Percentiles rank a stretch among this genome's conserved stretches.
phyloP scores from a whole-genome alignment of 1,140 invertebrate species.

The Lasioglossum baleicum region DNA sequence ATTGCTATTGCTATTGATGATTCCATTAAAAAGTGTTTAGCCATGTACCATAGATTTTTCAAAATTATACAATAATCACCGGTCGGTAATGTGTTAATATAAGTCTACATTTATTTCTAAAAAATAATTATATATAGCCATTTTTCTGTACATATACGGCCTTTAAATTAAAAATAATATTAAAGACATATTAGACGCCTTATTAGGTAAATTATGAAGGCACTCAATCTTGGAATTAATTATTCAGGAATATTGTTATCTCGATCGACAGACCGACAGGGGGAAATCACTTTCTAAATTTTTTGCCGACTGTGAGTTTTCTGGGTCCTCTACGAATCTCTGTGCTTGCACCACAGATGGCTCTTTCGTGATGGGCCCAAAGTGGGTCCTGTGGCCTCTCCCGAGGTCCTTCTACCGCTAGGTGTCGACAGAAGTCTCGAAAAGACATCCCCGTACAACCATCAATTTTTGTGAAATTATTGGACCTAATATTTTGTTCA shows the following conservation, averaged over 20 bases:
- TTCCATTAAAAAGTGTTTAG: too few relatives aligned
- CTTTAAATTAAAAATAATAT: too few relatives aligned
- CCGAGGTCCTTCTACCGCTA: conserved; percentile 2
- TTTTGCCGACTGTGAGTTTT: conserved; percentile 37
- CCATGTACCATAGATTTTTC: too few relatives aligned
- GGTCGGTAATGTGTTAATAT: too few relatives aligned
- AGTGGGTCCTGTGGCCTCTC: background rate
- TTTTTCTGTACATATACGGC: too few relatives aligned
- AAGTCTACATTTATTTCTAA: too few relatives aligned
- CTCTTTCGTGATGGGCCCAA: conserved; percentile 10
- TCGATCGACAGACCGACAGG: background rate
- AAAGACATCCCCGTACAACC: background rate
- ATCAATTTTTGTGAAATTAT: background rate
- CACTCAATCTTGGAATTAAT: background rate
- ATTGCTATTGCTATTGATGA: too few relatives aligned
- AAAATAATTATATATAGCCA: too few relatives aligned
- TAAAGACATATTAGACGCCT: background rate
- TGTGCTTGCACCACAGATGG: conserved; percentile 11
- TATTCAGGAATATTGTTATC: background rate
- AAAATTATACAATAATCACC: too few relatives aligned
- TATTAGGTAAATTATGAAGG: background rate
- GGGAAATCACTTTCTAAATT: background rate
- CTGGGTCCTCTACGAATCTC: background rate
- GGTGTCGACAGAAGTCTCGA: conserved; percentile 34
- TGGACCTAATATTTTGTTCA: background rate